These are phyloP conservation scores for Salvelinus namaycush DNA, from an alignment of 2,113 vertebrate genomes.

Conservation along the genomic window DNA sequence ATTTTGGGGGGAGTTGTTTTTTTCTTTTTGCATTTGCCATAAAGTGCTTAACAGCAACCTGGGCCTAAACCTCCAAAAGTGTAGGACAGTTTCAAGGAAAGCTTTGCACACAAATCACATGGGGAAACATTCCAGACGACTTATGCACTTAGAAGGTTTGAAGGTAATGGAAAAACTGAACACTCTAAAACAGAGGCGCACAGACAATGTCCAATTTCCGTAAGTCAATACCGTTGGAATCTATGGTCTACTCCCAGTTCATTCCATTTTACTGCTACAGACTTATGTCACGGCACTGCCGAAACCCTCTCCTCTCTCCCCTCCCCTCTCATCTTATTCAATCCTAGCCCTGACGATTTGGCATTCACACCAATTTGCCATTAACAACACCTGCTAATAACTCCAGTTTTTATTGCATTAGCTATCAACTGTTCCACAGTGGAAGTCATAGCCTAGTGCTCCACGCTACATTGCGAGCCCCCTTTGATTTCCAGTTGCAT, in stretches of 20 bases:
- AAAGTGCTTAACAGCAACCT: no score
- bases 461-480: conserved; percentile 47
- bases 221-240: no score
- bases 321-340: conserved; percentile 53
- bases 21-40: no score
- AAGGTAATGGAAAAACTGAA: no score
- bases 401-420: conserved; percentile 75
- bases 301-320: conserved; percentile 19
- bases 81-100: no score
- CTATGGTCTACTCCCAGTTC: no score
- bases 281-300: background rate
- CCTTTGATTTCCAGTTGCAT: conserved; percentile 74
- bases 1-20: no score
- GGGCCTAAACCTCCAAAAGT: no score
- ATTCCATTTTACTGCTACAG: background rate
- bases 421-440: conserved; percentile 61
- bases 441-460: conserved; percentile 64
- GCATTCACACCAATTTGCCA: conserved; percentile 78
- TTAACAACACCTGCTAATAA: conserved; percentile 73
- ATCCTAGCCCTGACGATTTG: conserved; percentile 66
- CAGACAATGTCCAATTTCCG: no score
- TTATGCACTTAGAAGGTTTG: no score
- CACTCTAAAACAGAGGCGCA: no score
- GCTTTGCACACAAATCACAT: no score
- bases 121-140: background rate